Evolutionary conservation across 2,797 vertebrate genomes (phyloP), one percentile per base, ranked within the genome.

Genomic region (Scarus forsteni): DNA sequence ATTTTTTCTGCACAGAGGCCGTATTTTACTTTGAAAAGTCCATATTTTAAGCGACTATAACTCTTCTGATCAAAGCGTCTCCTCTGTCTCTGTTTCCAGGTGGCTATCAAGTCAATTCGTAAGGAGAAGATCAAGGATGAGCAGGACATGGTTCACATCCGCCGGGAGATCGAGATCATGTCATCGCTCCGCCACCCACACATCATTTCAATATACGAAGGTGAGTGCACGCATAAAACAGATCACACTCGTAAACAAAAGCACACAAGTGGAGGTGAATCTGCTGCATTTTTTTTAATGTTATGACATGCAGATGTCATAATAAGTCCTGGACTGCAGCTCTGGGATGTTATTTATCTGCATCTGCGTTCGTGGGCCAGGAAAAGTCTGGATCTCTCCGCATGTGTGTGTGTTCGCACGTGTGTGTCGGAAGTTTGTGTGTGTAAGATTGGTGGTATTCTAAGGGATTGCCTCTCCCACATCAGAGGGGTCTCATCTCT

Each of bases 151-250:
- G 89, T 96, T 46, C 97, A 98, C 73, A 99, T 99, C 80, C 95
- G 98, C n/a, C 89, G 98, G 73, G 98, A 99, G 92, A 99, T 98
- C 5, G 98, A 99, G 91, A 98, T 99, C 92, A 99, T 99, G 98
- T 98, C 97, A 0, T 98, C 98, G 2, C 96, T 99, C 77, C 96
- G 94, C 84, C 98, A 99, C 88, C 97, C 98, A 8, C 96, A 99
- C 92, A 98, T 99, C 93, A 97, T 98, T 61, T 94, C 95, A 58
- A 97, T 99, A 88, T 96, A 98, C 0, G 98, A 99, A 97, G 98
- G 98, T 99, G 95, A 98, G 93, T 93, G 94, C n/a, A 38, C 35
- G 3, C 34, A n/a, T 5, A 40, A 73, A 85, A 78, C 70, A 18
- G 27, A 10, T 53, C 55, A 61, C 40, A 11, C n/a, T 42, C 57